Percentiles rank a stretch among this genome's conserved stretches.
Evolutionary conservation across 2,797 vertebrate species (phyloP).

Genomic region (Manis crassicaudata): DNA sequence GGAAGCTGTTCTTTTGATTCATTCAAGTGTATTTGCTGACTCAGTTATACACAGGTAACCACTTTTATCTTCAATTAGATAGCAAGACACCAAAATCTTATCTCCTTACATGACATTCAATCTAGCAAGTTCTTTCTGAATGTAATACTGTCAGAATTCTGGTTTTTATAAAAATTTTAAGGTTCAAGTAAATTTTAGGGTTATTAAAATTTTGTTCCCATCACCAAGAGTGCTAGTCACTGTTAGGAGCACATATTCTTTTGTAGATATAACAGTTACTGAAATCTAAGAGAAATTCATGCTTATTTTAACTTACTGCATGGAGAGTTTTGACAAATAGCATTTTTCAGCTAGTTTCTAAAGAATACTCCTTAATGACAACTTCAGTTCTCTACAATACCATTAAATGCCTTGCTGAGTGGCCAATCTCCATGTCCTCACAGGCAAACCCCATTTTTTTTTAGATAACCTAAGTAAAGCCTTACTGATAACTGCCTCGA

Average conservation of each 20-base stretch:
- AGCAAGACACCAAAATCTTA: not conserved
- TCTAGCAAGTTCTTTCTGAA: not conserved
- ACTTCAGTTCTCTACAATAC: not conserved
- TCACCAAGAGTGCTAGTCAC: not conserved
- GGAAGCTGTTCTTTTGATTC: conserved; percentile 31
- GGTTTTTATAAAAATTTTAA: not conserved
- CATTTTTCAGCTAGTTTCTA: not conserved
- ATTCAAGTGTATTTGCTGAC: not conserved
- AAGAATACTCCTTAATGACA: not conserved
- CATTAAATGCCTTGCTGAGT: not conserved
- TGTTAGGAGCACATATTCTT: not conserved
- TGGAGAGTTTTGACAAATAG: not conserved
- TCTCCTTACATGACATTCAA: not conserved
- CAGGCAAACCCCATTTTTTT: not conserved
- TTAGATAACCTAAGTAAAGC: not conserved
- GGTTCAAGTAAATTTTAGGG: not conserved
- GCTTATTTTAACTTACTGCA: conserved; percentile 14
- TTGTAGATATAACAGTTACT: not conserved
- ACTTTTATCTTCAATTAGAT: not conserved
- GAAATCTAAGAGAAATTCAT: not conserved
- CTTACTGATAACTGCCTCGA: not conserved
- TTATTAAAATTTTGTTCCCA: not conserved
- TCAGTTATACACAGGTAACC: not conserved
- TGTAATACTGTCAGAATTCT: not conserved
- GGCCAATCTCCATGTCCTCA: not conserved